Base-by-base conservation (phyloP, 1,140 invertebrate genomes). In the Aleiodes sp. region DNA sequence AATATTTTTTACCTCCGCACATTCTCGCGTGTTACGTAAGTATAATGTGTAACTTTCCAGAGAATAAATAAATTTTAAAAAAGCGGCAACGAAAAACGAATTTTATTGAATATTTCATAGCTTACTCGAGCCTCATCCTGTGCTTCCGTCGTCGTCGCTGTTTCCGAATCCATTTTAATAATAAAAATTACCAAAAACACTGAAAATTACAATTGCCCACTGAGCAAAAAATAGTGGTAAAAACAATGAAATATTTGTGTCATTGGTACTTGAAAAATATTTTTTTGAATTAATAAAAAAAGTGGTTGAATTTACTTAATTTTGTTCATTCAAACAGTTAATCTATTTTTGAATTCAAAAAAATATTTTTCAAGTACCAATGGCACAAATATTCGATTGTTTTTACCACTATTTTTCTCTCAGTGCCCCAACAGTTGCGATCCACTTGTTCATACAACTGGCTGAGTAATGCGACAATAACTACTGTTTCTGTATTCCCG, bases 381-480 rank as follows among this genome's bases (percentile, higher is more conserved):
- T n/a, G n/a, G n/a, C n/a, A n/a, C n/a, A n/a, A n/a, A n/a, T n/a
- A n/a, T n/a, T n/a, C n/a, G n/a, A n/a, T n/a, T n/a, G n/a, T n/a
- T n/a, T n/a, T n/a, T n/a, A n/a, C n/a, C n/a, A n/a, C n/a, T n/a
- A n/a, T n/a, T n/a, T n/a, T n/a, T n/a, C n/a, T 39, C 26, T 16
- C 16, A 52, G 16, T 12, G 19, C 57, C 8, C n/a, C n/a, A n/a
- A n/a, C n/a, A n/a, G n/a, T n/a, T n/a, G 35, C 61, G 59, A 65
- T 70, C 71, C 52, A 39, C 67, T 65, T 70, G 41, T 70, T 75
- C 65, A 59, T 77, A 57, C 72, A 73, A 75, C 52, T 76, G 33
- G 71, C 70, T 70, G 61, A 70, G 73, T 78, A 84, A 84, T 84
- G 80, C 80, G 75, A 82, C 78, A 84, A 80, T 81, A 82, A 82